These are phyloP conservation scores for Smutsia temminckii DNA, from an alignment of 2,797 vertebrate species.

Conservation along the genomic window DNA sequence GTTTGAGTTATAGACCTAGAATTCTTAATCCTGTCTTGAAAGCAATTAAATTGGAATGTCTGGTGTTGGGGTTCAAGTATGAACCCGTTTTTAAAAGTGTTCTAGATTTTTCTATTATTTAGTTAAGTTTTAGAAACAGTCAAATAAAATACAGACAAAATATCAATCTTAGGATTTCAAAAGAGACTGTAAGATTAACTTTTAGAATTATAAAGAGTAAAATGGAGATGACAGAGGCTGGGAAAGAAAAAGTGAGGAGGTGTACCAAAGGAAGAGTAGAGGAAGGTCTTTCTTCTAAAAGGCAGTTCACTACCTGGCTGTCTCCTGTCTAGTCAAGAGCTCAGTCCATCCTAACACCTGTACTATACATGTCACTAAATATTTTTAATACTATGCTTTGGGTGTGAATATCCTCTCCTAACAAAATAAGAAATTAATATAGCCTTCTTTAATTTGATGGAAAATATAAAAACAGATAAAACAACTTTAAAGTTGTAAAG, in stretches of 20 bases:
- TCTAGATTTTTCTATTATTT: neutral
- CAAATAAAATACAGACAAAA: neutral
- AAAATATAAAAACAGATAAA: neutral
- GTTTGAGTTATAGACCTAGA: neutral
- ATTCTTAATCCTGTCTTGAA: neutral
- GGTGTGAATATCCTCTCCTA: neutral
- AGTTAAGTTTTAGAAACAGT: neutral
- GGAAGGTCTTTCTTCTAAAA: fast-evolving
- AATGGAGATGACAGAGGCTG: neutral
- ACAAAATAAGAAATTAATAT: neutral
- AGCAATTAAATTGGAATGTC: neutral
- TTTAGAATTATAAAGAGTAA: neutral
- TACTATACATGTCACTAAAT: neutral
- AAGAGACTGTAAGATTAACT: neutral
- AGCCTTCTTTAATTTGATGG: neutral
- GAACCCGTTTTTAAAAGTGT: neutral
- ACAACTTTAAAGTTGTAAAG: neutral
- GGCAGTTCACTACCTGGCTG: neutral
- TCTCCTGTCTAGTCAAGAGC: neutral
- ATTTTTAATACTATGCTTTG: neutral
- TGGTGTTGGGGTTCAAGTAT: neutral
- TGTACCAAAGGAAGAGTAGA: fast-evolving
- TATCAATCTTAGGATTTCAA: neutral
- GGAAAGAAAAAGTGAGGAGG: neutral
- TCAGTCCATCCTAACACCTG: neutral